Base-by-base conservation (phyloP, 2,888 invertebrate species). In the Parascotia fuliginaria region DNA sequence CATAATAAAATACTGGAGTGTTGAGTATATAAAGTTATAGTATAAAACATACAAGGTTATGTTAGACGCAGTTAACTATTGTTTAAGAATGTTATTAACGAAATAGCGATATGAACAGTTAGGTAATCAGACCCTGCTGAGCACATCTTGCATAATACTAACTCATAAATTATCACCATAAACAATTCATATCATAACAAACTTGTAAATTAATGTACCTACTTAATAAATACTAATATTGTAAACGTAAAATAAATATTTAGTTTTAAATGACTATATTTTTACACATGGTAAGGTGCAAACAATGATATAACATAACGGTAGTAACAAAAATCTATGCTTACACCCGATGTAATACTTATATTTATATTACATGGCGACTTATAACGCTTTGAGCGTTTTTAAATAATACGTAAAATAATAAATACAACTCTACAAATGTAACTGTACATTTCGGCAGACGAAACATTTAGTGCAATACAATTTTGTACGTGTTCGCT, bases 201-300 rank as follows among this genome's bases (percentile, higher is more conserved):
- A 55, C 54, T 60, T 53, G 54, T 42, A 52, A 58, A 14, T 47
- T 52, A 46, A 43, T 31, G 42, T 54, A 27, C 54, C n/a, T n/a
- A n/a, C n/a, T 45, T 62, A 54, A 55, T 50, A 55, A 57, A 56
- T 53, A 59, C 39, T 60, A 54, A 59, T 58, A 60, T 56, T 41
- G 46, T 60, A 48, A 55, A 55, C 36, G 44, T 60, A 52, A 63
- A 58, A 65, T 57, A 52, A 62, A 62, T 65, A 60, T 56, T 60
- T 59, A 65, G 54, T 47, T 65, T 64, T 61, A 53, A 33, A 51
- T 60, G 68, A 65, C 60, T 65, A 56, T 29, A 48, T 49, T 58
- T 63, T 52, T 65, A 65, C 38, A 60, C 39, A 24, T 34, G 16
- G n/a, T 45, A 39, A 50, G 14, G 54, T 66, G 60, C 60, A 50